A percentile compares a stretch with the other conserved stretches of the same genome.
Evolutionary conservation across 2,888 invertebrate genomes (phyloP).

Genomic region (Nemapogon koenigi): DNA sequence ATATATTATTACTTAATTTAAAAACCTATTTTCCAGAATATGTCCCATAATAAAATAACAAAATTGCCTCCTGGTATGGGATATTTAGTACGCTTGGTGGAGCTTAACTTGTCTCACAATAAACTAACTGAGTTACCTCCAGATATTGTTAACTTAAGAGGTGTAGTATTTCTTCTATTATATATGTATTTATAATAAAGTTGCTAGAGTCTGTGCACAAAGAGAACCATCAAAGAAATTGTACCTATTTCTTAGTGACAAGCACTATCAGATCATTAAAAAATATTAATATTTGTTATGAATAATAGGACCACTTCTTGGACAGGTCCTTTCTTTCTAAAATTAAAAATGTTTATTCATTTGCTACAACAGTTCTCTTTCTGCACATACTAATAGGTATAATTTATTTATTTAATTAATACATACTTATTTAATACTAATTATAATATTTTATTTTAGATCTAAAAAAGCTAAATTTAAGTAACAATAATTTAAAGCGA

Average conservation of each 20-base stretch:
- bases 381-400: too few species aligned
- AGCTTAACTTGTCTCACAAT: conserved; percentile 78
- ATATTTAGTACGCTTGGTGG: conserved; percentile 78
- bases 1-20: neutral
- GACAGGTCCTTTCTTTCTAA: neutral
- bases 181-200: too few species aligned
- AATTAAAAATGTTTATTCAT: too few species aligned
- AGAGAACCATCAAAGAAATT: too few species aligned
- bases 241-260: too few species aligned
- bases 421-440: neutral
- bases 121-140: conserved; percentile 76
- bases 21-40: conserved; percentile 70
- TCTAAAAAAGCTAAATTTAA: conserved; percentile 75
- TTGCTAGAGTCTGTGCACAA: too few species aligned
- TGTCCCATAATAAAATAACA: conserved; percentile 78
- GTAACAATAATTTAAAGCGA: conserved; percentile 71
- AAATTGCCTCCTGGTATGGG: conserved; percentile 82
- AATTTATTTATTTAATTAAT: too few species aligned
- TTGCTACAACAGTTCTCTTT: too few species aligned
- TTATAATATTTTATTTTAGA: conserved; percentile 43
- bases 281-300: neutral
- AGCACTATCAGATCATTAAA: too few species aligned
- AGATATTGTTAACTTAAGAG: conserved; percentile 82
- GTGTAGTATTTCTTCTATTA: conserved; percentile 41
- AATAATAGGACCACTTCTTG: neutral